Percentiles rank a stretch among this genome's conserved stretches.
Conservation (phyloP, 2,888 invertebrate genomes). For the Idaea dimidiata region DNA sequence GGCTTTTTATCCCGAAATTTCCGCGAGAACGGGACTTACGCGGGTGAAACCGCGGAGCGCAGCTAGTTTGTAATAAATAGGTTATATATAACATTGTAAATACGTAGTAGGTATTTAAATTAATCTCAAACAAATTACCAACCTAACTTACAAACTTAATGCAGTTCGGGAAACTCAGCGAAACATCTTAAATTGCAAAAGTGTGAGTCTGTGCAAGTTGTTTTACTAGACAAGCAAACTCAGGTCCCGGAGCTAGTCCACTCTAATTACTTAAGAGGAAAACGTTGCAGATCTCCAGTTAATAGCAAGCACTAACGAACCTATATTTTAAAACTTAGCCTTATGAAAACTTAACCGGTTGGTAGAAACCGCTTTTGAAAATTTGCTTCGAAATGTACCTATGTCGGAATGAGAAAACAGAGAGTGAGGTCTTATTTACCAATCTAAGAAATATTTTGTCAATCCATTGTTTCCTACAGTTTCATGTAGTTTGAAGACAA, state of each 20-base stretch:
- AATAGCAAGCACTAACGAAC: background rate
- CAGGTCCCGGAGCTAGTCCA: background rate
- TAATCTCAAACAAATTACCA: background rate
- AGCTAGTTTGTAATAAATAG: too few species aligned
- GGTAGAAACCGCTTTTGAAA: background rate
- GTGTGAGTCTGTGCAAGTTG: background rate
- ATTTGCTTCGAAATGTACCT: too few species aligned
- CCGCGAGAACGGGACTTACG: too few species aligned
- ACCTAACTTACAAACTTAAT: background rate
- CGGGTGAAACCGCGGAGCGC: too few species aligned
- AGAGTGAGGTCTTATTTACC: too few species aligned
- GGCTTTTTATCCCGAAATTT: too few species aligned
- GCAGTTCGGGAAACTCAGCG: background rate
- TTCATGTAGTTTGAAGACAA: too few species aligned
- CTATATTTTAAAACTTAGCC: background rate
- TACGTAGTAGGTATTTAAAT: too few species aligned
- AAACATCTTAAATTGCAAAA: background rate
- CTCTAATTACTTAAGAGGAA: background rate
- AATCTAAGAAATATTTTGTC: too few species aligned
- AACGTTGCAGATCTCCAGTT: background rate
- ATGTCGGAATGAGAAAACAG: too few species aligned
- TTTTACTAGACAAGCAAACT: slow-evolving; percentile 1
- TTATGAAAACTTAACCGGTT: background rate
- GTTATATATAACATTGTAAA: too few species aligned
- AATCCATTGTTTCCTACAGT: too few species aligned